Evolutionary conservation across 2,113 vertebrate species (phyloP).

Genomic region (Heloderma charlesbogerti): DNA sequence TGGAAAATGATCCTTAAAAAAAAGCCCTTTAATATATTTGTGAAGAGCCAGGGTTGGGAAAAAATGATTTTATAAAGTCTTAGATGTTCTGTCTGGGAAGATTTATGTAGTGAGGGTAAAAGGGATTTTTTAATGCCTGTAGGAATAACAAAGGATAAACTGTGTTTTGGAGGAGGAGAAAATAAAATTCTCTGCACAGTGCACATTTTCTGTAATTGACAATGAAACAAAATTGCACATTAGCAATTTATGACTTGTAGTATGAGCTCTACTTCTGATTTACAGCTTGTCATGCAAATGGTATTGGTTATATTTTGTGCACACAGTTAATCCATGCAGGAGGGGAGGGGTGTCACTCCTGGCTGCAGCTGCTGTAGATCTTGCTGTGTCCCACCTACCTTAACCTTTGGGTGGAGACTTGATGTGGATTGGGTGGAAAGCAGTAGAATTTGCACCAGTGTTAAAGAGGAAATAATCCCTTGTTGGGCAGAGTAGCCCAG

Average conservation of each 20-base stretch:
- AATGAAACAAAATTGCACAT: slow-evolving; percentile 51
- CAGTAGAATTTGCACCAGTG: too few species aligned
- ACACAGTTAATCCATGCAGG: not conserved
- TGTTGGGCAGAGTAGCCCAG: too few species aligned
- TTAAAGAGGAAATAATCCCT: too few species aligned
- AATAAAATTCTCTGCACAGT: not conserved
- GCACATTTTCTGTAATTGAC: slow-evolving; percentile 11
- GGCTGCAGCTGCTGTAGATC: not conserved
- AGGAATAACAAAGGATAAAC: not conserved
- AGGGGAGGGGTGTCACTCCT: not conserved
- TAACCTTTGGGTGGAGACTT: not conserved
- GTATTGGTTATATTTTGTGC: not conserved
- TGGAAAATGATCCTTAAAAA: not conserved
- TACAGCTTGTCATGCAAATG: slow-evolving; percentile 3
- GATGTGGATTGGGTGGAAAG: not conserved
- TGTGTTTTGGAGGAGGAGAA: not conserved
- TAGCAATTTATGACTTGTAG: slow-evolving; percentile 1
- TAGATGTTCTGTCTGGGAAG: not conserved
- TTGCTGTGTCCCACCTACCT: not conserved
- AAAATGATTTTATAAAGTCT: fast-evolving
- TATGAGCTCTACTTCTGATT: slow-evolving; percentile 9
- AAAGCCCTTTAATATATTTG: slow-evolving; percentile 14
- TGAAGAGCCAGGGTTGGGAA: not conserved
- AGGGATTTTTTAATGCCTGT: not conserved
- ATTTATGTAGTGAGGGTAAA: fast-evolving